These are phyloP conservation scores for Nebria ingens DNA, from an alignment of 1,140 invertebrate species.

Conservation along the genomic window DNA sequence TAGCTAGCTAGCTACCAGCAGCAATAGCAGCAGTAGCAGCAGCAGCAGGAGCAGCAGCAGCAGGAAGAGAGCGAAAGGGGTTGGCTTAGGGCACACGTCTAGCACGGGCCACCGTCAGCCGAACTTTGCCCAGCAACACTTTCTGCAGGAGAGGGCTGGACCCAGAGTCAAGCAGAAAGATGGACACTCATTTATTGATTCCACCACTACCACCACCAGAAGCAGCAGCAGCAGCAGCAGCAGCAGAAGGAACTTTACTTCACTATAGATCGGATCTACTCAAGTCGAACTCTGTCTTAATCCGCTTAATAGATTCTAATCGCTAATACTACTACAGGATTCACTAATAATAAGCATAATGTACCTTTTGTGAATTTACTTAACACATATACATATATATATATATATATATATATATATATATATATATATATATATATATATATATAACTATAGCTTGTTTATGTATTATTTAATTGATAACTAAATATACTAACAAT, in stretches of 20 bases:
- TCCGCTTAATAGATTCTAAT: conserved; percentile 8
- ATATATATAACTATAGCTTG: too few species aligned
- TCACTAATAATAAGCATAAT: too few species aligned
- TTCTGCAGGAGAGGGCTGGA: conserved; percentile 11
- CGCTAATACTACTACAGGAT: background rate
- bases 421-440: too few species aligned
- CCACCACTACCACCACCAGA: background rate
- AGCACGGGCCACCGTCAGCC: conserved; percentile 24
- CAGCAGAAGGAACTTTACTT: background rate
- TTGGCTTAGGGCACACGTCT: conserved; percentile 21
- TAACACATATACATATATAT: too few species aligned
- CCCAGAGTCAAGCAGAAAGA: conserved; percentile 18
- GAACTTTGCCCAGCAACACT: conserved; percentile 23
- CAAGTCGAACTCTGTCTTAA: too few species aligned
- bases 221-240: background rate
- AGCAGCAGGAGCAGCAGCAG: background rate
- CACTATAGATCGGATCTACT: too few species aligned
- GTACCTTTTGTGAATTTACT: too few species aligned
- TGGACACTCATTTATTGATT: too few species aligned
- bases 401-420: too few species aligned
- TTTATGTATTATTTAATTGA: too few species aligned
- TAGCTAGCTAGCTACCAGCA: background rate
- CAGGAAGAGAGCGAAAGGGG: background rate
- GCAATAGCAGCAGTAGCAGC: background rate
- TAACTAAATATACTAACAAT: too few species aligned